Evolutionary conservation across 2,797 vertebrate genomes (phyloP), one percentile per base, ranked within the genome.

Genomic region (Typhlichthys eigenmanni): DNA sequence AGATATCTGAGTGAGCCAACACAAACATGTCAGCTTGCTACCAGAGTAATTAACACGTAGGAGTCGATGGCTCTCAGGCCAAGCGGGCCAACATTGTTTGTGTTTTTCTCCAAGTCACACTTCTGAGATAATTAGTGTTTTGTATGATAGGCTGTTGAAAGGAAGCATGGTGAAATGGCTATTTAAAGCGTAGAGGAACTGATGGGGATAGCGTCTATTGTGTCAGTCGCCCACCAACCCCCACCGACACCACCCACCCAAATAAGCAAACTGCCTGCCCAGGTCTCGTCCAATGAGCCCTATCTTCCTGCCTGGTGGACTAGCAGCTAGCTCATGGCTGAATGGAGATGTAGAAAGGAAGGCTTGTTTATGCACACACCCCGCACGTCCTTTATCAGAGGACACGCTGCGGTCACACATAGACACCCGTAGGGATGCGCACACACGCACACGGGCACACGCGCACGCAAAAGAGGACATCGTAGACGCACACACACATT

Each of bases 121-220:
- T 84, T 86, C 55, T 82, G 77, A 89, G 76, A 79, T 87, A 86
- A 87, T 88, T 89, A 76, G 83, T 79, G 84, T 88, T 87, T 87
- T 84, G 78, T 80, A 78, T 79, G 81, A 85, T 87, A 87, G 76
- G 72, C 68, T 78, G 66, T 75, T 85, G 76, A 81, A 84, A 90
- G 88, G 85, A 89, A 90, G 81, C 83, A 76, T 63, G 59, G 75
- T 70, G 81, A 83, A 89, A 89, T 83, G 77, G 81, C 82, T 89
- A 89, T 90, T 90, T 90, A 87, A 90, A 85, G 85, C 76, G 52
- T 72, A 87, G 85, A 91, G 87, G 84, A 90, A 90, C 87, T 87
- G 68, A 72, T 81, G 71, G 73, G 74, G 83, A 74, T 72, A 59
- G 59, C 72, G 76, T 82, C 8, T 71, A 85, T 90, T 92, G 87